A percentile compares a stretch with the other conserved stretches of the same genome.
phyloP scores from a whole-genome alignment of 2,113 vertebrate genomes.

The Paratilapia polleni region DNA sequence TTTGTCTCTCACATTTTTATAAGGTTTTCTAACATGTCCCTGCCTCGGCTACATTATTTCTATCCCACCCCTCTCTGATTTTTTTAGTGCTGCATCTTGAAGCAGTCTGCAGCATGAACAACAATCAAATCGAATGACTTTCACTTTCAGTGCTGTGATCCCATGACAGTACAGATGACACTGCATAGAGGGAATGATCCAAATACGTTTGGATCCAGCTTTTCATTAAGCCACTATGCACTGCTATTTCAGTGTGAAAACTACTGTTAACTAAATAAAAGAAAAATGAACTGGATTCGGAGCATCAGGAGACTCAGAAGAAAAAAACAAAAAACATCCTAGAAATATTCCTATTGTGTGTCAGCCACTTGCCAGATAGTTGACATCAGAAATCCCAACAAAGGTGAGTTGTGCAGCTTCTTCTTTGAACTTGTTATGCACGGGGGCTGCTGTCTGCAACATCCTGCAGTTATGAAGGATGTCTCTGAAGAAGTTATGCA shows the following conservation, averaged over 20 bases:
- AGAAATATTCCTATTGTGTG: not conserved
- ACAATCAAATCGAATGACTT: not conserved
- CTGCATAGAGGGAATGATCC: not conserved
- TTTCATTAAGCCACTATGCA: not conserved
- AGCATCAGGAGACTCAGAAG: not conserved
- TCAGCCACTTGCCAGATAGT: not conserved
- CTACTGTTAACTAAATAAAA: not conserved
- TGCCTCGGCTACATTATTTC: too few species aligned
- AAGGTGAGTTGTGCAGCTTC: not conserved
- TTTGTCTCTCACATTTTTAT: too few species aligned
- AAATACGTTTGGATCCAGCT: not conserved
- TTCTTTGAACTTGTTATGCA: not conserved
- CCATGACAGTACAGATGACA: too few species aligned
- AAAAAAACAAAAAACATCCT: not conserved
- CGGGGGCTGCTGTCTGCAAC: not conserved
- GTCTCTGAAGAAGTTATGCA: not conserved
- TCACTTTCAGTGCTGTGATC: not conserved
- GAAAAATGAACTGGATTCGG: not conserved
- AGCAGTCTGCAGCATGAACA: not conserved
- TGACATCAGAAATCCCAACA: not conserved
- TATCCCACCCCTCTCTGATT: too few species aligned
- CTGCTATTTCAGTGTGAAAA: not conserved
- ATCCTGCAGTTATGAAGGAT: not conserved
- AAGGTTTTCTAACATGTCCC: too few species aligned
- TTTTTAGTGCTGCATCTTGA: not conserved